Evolutionary conservation across 2,797 vertebrate genomes (phyloP).

Genomic region (Anolis apletophallus): DNA sequence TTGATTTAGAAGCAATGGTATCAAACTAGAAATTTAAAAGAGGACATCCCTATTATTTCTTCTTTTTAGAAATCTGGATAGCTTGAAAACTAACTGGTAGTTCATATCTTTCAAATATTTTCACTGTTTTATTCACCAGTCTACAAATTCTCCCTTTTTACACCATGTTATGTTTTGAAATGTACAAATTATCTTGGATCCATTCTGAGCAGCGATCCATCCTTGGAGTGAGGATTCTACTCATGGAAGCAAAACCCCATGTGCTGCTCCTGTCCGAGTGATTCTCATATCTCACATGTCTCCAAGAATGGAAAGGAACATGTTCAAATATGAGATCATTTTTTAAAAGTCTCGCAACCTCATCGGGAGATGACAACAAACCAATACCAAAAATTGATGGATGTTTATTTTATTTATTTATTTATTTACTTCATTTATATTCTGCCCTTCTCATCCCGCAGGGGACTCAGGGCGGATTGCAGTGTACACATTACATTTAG

Average conservation of each 20-base stretch:
- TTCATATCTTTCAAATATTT: background rate
- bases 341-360: background rate
- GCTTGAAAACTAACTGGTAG: no score
- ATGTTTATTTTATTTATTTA: no score
- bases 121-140: background rate
- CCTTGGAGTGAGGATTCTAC: background rate
- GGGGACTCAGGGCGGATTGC: no score
- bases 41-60: no score
- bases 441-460: no score
- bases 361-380: background rate
- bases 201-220: no score
- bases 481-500: no score
- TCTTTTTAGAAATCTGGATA: no score
- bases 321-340: background rate
- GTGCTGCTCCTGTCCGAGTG: background rate
- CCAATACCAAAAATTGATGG: no score
- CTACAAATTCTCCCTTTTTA: background rate
- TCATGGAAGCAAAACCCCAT: background rate
- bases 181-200: background rate
- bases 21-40: no score
- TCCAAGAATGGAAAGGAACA: background rate
- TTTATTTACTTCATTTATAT: no score
- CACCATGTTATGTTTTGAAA: background rate
- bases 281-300: background rate
- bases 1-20: no score